Evolutionary conservation across 2,888 invertebrate species (phyloP).

Genomic region (Spialia ferax): DNA sequence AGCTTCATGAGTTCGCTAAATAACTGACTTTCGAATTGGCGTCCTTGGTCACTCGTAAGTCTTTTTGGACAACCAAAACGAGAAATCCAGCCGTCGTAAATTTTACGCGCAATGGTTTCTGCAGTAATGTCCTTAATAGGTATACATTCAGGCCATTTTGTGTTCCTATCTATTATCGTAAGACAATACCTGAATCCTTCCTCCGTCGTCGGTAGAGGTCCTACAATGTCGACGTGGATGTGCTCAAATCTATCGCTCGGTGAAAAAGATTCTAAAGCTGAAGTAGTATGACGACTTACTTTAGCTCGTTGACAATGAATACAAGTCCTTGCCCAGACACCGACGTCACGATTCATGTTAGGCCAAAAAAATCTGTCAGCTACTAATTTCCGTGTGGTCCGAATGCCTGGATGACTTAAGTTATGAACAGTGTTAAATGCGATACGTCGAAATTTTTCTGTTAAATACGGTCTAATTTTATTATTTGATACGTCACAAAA

Average conservation of each 20-base stretch:
- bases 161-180: background rate
- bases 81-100: background rate
- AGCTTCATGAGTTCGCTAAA: background rate
- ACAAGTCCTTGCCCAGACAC: background rate
- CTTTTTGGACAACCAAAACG: conserved; percentile 9
- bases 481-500: conserved; percentile 1
- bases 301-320: conserved; percentile 1
- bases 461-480: background rate
- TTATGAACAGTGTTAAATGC: background rate
- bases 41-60: background rate
- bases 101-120: background rate
- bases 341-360: conserved; percentile 4
- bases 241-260: background rate
- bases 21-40: conserved; percentile 4
- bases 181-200: background rate
- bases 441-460: background rate
- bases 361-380: conserved; percentile 12
- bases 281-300: background rate
- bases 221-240: background rate
- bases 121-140: background rate
- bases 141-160: background rate
- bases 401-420: conserved; percentile 6
- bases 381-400: background rate
- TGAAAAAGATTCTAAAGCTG: background rate
- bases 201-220: background rate